Evolutionary conservation across 2,888 invertebrate genomes (phyloP), one percentile per base, ranked within the genome.

Genomic region (Ophioninae sp.): DNA sequence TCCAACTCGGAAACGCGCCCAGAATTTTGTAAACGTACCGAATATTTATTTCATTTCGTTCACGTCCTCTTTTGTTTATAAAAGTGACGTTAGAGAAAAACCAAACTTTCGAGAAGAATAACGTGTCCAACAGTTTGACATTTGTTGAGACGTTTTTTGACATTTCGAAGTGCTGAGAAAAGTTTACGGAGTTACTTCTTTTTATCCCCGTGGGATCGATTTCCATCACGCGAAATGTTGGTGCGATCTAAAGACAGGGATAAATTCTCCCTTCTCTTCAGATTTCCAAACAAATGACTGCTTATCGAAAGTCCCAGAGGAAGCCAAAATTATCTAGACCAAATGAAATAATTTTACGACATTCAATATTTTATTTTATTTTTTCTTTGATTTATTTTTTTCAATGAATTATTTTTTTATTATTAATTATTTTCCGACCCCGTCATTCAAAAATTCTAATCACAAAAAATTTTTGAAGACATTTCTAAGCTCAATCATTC

Each of bases 61-160:
- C 70, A 50, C 68, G 21, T 59, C 37, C 37, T 64, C 8, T 59
- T 77, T 75, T 44, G 64, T 56, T 41, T 50, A 44, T 57, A 21
- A 72, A 65, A 65, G 70, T 68, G 75, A 72, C 59, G 65, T 67
- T 13, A 61, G 78, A 75, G 67, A 62, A 39, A 57, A 73, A 23
- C n/a, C 68, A 57, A 64, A 68, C 21, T 65, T 56, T 79, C 72
- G 81, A 81, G 76, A 70, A 62, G 62, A 13, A 6, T 13, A 50
- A 17, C 20, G 75, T n/a, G 84, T 81, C 56, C 23, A 67, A 59
- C 61, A 79, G 41, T 72, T 64, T 81, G 62, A 56, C 41, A 67
- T 73, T 50, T 75, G 72, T 79, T 79, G 39, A 67, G 73, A 79
- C 30, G 30, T 65, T 70, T 44, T 81, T 57, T 67, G 76, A 30